phyloP scores from a whole-genome alignment of 2,888 invertebrate species.

The Drymonia ruficornis region DNA sequence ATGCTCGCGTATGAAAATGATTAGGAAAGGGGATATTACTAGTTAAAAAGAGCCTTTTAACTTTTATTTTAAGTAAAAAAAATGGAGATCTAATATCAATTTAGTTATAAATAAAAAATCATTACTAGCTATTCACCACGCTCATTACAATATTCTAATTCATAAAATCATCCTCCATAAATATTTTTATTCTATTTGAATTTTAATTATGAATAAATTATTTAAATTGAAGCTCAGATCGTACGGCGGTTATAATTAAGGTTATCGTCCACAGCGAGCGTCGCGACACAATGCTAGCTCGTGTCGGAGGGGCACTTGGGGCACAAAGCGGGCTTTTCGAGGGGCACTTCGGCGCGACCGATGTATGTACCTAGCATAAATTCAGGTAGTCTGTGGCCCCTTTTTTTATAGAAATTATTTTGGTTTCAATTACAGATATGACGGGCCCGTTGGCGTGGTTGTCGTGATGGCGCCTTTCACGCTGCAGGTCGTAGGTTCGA shows the following conservation, averaged over 20 bases:
- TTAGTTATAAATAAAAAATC: too few species aligned
- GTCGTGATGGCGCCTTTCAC: too few species aligned
- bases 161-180: neutral
- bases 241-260: slow-evolving; percentile 24
- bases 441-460: too few species aligned
- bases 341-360: slow-evolving; percentile 5
- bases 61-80: too few species aligned
- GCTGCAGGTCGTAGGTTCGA: too few species aligned
- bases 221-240: slow-evolving; percentile 13
- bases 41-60: too few species aligned
- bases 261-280: slow-evolving; percentile 17
- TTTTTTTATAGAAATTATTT: too few species aligned
- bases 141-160: neutral
- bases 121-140: neutral
- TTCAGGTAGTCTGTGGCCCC: too few species aligned
- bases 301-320: slow-evolving; percentile 17
- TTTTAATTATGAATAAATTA: slow-evolving; percentile 20
- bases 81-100: too few species aligned
- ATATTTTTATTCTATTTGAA: slow-evolving; percentile 10
- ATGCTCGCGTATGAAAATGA: too few species aligned
- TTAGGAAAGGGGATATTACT: too few species aligned
- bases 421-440: too few species aligned
- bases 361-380: neutral
- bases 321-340: slow-evolving; percentile 28
- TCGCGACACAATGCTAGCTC: slow-evolving; percentile 25